A percentile compares a stretch with the other conserved stretches of the same genome.
Conservation (phyloP, 2,113 vertebrate species). For the Sula dactylatra region DNA sequence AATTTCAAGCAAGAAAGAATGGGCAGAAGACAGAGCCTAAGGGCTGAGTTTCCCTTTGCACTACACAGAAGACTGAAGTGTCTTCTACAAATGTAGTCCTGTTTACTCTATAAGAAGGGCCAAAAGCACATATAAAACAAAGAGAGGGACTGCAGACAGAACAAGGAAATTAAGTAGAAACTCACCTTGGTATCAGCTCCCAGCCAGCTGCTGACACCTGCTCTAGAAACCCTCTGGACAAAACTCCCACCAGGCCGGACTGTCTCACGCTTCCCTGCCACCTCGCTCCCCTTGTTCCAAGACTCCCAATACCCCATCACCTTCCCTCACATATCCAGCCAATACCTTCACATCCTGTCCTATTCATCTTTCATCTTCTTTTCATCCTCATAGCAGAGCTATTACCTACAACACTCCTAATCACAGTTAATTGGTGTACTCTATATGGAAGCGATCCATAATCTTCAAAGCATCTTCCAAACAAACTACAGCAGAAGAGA, state of each 20-base stretch:
- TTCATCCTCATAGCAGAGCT: conserved; percentile 49
- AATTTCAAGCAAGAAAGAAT: background rate
- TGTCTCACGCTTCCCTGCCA: background rate
- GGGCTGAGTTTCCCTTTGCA: background rate
- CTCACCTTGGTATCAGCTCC: conserved; percentile 35
- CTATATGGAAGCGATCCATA: conserved; percentile 32
- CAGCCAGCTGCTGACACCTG: background rate
- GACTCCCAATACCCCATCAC: background rate
- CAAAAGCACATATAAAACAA: background rate
- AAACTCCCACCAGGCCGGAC: background rate
- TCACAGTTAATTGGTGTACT: conserved; percentile 47
- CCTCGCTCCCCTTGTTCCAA: background rate
- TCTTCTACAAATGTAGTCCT: background rate
- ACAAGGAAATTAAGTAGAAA: background rate
- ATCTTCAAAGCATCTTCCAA: conserved; percentile 52
- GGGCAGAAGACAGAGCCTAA: background rate
- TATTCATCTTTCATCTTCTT: conserved; percentile 47
- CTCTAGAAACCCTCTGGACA: background rate
- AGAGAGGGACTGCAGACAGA: background rate
- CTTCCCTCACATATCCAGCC: background rate
- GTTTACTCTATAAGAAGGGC: background rate
- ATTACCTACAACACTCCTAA: conserved; percentile 40
- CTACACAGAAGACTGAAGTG: background rate
- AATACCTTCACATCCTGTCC: conserved; percentile 20
- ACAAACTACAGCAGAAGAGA: conserved; percentile 19